Evolutionary conservation across 2,797 vertebrate genomes (phyloP), one percentile per base, ranked within the genome.

Genomic region (Peromyscus eremicus): DNA sequence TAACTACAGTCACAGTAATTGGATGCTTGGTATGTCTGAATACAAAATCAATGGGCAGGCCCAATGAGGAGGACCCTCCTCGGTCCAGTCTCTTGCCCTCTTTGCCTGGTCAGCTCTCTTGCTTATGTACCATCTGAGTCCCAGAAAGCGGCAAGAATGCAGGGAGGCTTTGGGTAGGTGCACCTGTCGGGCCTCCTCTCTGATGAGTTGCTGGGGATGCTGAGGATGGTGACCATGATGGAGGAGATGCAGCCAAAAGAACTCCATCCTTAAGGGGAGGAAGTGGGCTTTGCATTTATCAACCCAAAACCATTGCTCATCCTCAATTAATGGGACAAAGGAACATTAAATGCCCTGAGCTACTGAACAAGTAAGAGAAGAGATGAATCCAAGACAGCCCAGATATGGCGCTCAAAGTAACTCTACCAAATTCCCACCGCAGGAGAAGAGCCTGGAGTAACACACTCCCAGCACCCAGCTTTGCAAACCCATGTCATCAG

Each of bases 1-100:
- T 98, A 98, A 98, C 98, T 98, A 98, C 85, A 98, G 98, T 98
- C 98, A 97, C 83, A 93, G 98, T 99, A 99, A 99, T 99, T 98
- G 98, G 98, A 98, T 98, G 97, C 98, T 98, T 98, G 98, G 98
- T 98, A 98, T 52, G 92, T 98, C 98, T 98, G 98, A 98, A 98
- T 98, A 98, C 96, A 97, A 98, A 99, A 98, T 97, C 98, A 98
- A 99, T 97, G 95, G 97, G 96, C 94, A 79, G 66, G 97, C n/a
- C 25, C 40, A 57, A 73, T 46, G 76, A 60, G 88, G 40, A 90
- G 66, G 90, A 79, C 89, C 90, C 97, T 94, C 94, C 91, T 70
- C 87, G 16, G 81, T 87, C 76, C 43, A 6, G 60, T 23, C 14
- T 11, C 21, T 52, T 94, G 91, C 37, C 93, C 92, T 57, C 21